These are phyloP conservation scores for Actenoides hombroni DNA, from an alignment of 2,113 vertebrate species.

Conservation along the genomic window DNA sequence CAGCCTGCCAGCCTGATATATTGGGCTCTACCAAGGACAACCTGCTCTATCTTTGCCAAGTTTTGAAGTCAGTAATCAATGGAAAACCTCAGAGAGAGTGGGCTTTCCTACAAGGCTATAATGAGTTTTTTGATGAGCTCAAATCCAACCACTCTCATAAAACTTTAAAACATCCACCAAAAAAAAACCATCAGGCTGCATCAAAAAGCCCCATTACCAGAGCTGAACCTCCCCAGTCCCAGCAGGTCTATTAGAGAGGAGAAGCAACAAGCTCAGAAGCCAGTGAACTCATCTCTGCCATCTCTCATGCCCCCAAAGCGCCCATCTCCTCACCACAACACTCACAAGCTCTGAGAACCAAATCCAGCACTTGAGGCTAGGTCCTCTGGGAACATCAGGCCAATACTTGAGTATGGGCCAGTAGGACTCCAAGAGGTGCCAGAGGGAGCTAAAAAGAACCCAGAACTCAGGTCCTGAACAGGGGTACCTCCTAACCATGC, in stretches of 20 bases:
- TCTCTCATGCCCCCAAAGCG: neutral
- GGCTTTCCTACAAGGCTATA: neutral
- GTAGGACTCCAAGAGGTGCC: neutral
- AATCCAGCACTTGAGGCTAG: neutral
- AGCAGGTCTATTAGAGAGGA: neutral
- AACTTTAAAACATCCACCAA: neutral
- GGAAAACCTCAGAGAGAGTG: neutral
- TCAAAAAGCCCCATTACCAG: neutral
- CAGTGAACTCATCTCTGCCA: neutral
- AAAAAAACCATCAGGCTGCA: neutral
- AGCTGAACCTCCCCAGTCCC: neutral
- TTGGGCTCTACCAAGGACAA: neutral
- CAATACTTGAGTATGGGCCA: rapidly evolving
- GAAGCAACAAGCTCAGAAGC: neutral
- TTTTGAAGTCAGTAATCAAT: neutral
- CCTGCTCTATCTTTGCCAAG: neutral
- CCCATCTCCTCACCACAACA: neutral
- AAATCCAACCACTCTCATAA: neutral
- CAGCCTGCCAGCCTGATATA: neutral
- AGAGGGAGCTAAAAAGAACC: neutral
- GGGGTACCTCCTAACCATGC: too few relatives aligned
- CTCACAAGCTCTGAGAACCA: neutral
- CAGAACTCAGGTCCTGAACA: neutral
- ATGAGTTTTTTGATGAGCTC: neutral
- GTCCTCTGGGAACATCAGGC: neutral